phyloP scores from a whole-genome alignment of 2,797 vertebrate species.

The Rhincodon typus region DNA sequence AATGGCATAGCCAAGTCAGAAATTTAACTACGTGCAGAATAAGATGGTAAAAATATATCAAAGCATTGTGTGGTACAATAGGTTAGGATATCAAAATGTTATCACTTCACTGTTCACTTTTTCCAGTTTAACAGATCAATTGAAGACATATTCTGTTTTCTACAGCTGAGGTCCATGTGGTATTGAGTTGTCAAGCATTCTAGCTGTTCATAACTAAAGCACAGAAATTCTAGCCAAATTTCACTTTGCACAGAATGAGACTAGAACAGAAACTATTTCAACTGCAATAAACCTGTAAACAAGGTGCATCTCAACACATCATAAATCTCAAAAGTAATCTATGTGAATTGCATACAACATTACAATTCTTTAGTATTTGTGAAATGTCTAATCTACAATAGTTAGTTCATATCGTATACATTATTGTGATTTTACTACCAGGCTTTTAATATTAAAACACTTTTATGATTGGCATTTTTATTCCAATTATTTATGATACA shows the following conservation, averaged over 20 bases:
- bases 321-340: not conserved
- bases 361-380: not conserved
- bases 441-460: not conserved
- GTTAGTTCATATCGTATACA: not conserved
- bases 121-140: not conserved
- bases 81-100: not conserved
- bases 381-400: not conserved
- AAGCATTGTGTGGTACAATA: not conserved
- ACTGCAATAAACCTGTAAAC: not conserved
- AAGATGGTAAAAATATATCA: not conserved
- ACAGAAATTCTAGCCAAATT: not conserved
- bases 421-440: not conserved
- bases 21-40: not conserved
- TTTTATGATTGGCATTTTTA: not conserved
- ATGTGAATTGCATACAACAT: not conserved
- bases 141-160: not conserved
- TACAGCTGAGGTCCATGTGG: not conserved
- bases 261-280: not conserved
- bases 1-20: not conserved
- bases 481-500: not conserved
- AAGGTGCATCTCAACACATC: not conserved
- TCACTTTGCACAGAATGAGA: not conserved
- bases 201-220: not conserved
- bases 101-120: not conserved
- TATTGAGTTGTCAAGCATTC: not conserved